Evolutionary conservation across 1,140 invertebrate genomes (phyloP).

Genomic region (Leptinotarsa defecta): DNA sequence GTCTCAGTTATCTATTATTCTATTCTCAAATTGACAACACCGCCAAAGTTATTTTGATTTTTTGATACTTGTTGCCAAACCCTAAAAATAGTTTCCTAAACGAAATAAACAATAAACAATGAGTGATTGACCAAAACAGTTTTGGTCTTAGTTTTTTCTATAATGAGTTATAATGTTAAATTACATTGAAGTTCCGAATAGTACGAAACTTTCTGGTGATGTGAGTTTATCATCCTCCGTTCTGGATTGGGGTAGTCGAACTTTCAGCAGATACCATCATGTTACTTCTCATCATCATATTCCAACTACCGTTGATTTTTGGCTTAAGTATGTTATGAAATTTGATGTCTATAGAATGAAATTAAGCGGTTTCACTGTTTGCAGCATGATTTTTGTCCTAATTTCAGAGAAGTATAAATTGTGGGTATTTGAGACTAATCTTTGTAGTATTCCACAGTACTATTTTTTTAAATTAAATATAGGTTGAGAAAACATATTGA

Average conservation of each 20-base stretch:
- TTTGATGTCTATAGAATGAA: not conserved
- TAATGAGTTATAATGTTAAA: not conserved
- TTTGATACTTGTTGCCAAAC: slow-evolving; percentile 3
- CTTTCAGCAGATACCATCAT: not conserved
- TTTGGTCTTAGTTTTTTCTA: not conserved
- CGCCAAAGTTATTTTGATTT: not conserved
- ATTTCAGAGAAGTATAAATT: not conserved
- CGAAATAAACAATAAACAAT: slow-evolving; percentile 4
- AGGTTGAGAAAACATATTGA: not conserved
- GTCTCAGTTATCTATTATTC: too few species aligned
- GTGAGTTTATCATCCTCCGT: not conserved
- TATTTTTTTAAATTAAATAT: not conserved
- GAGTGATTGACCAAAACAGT: not conserved
- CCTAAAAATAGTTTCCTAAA: not conserved
- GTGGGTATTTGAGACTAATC: not conserved
- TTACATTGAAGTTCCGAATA: not conserved
- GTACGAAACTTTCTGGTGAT: not conserved
- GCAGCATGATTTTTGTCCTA: not conserved
- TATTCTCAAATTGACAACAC: too few species aligned
- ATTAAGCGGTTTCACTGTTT: not conserved
- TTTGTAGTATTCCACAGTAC: not conserved
- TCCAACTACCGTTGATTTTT: not conserved
- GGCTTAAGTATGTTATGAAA: not conserved
- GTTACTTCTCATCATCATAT: not conserved
- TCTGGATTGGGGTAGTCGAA: not conserved